Evolutionary conservation across 2,797 vertebrate species (phyloP), one percentile per base, ranked within the genome.

Genomic region (Trachops cirrhosus): DNA sequence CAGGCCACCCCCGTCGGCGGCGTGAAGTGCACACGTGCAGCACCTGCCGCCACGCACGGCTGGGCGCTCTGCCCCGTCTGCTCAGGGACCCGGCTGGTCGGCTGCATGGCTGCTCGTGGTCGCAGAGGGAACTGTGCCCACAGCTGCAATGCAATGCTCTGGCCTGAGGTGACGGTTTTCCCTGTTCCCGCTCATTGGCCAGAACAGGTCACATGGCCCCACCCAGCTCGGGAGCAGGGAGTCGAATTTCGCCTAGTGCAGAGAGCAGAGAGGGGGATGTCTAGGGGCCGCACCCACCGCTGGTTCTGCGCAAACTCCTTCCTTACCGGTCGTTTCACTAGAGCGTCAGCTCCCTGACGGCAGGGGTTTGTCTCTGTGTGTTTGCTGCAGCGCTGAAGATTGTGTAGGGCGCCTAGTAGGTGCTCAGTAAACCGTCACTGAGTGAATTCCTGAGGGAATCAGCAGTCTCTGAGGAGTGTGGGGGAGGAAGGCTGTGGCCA

Each of bases 21-120:
- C 48, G n/a, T 46, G 14, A 34, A 73, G 34, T 6, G 19, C 3
- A 0, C 24, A 16, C 21, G 5, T 18, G 32, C 26, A 26, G 19
- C 12, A 0, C 22, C 64, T 14, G 57, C 22, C 2, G 0, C 0
- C 3, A 3, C 8, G 0, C 12, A 0, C 1, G 52, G 8, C 64
- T 14, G 37, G 18, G 39, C 4, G 34, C 59, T n/a, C 9, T 10
- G 46, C n/a, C 70, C 11, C 5, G 3, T 24, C 48, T 68, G 50
- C 77, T 52, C 11, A 1, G 85, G 50, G 73, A 8, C 32, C 37
- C 1, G 46, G 10, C 34, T 71, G 78, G 79, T 19, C 9, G 18
- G 77, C 22, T 52, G 5, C 1, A 0, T 14, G 26, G 64, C 52
- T 26, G 41, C 67, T 71, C 26, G 14, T 0, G 2, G 68, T 26